Base-by-base conservation (phyloP, 1,140 invertebrate species). In the Drosophila funebris region DNA sequence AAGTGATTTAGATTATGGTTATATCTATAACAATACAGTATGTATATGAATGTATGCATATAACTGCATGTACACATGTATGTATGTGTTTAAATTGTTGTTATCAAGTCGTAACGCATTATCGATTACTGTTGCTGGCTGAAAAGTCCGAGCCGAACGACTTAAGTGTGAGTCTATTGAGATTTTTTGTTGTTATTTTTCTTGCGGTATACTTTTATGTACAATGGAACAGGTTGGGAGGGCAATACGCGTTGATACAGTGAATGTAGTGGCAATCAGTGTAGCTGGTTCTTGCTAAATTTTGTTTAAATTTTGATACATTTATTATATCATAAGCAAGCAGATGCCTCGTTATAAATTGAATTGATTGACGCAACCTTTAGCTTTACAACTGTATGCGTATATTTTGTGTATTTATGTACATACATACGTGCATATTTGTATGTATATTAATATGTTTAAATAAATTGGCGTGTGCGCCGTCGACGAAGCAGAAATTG, bases 101-200 rank as follows among this genome's bases (percentile, higher is more conserved):
- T 64, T 76, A 68, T 68, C 74, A 73, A 66, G 58, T 36, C 46
- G 24, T 16, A 63, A 22, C 53, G 37, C 73, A 64, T 75, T 78
- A 85, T 85, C 80, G 82, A 85, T 85, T 85, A 69, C 80, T 87
- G 41, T 71, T 56, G 33, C 64, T 68, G 73, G 41, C 70, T 33
- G 53, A 70, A 77, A 56, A 33, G 13, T 33, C 11, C 16, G 39
- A 46, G 52, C 53, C 20, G 50, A 57, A 44, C 48, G 18, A 44
- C 58, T 62, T 62, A n/a, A 67, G 62, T 52, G 52, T 46, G 56
- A 37, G 39, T 29, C 39, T 73, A 44, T 63, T 57, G 69, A 36
- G 46, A 18, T 53, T 33, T 58, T 36, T 60, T 44, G 18, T 31
- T 58, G 13, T 37, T 54, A 27, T 16, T 58, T 29, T 24, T 16